Evolutionary conservation across 1,140 invertebrate genomes (phyloP), one percentile per base, ranked within the genome.

Genomic region (Philotrypesis tridentata): DNA sequence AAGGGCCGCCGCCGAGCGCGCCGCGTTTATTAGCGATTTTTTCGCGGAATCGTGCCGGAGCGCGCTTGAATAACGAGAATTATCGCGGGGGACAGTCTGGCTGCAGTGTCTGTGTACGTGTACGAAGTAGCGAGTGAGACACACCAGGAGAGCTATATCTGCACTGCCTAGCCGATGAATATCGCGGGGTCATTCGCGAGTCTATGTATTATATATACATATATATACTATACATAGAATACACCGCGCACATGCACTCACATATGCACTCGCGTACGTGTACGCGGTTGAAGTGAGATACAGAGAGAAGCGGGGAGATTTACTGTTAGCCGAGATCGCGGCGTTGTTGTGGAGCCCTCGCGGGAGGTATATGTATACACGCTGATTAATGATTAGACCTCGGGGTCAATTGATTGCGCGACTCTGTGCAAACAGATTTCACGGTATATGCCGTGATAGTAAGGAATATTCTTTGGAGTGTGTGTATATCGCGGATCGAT

Each of bases 1-100:
- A 37, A 61, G 25, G 17, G 29, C 33, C 31, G 33, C 14, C 33
- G 14, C 29, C 48, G 55, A 2, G 33, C 33, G 55, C n/a, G 74
- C 70, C 63, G 75, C 79, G 25, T 81, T 84, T 84, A 84, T 85
- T 79, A 75, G 74, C 21, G 33, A 71, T 68, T 71, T 71, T 71
- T 33, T 17, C 68, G 29, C n/a, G 29, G 68, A 40, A 8, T 71
- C 68, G 68, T 40, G 21, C 68, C n/a, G 68, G 33, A 71, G 17
- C 48, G 21, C 48, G 48, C 48, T 55, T 55, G 48, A 55, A 55
- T 55, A 55, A 55, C 48, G 48, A 55, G 48, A 55, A 55, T 55
- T 55, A 55, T 55, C 48, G 48, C 48, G 48, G 48, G n/a, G 17
- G 48, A 55, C 48, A 55, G 48, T n/a, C n/a, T n/a, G n/a, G n/a